Evolutionary conservation across 2,113 vertebrate genomes (phyloP), one percentile per base, ranked within the genome.

Genomic region (Syngnathus scovelli): DNA sequence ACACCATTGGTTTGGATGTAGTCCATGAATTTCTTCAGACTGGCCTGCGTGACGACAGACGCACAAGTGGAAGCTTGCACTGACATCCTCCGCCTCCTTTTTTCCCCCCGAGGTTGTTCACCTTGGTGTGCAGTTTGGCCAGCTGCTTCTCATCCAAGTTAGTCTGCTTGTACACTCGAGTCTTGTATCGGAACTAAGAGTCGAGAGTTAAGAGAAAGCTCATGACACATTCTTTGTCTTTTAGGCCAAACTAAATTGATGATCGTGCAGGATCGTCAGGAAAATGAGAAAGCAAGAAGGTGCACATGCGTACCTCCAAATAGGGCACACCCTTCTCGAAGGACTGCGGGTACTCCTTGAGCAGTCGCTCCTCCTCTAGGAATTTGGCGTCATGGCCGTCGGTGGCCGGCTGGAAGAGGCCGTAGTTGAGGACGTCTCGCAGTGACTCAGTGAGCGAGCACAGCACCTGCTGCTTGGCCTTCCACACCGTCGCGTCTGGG

Each of bases 71-170:
- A 48, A 48, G 44, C 19, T 52, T 52, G 3, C 44, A 48, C 7
- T 21, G 49, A 3, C 48, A 7, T n/a, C 49, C 49, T 4, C 49
- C 8, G 21, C 8, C 19, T 43, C 2, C 41, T 4, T 12, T 46
- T 5, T 46, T 46, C 16, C 12, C 12, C 11, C 18, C 15, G 23
- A 11, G 5, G 15, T 38, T 36, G 33, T 16, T n/a, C 81, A 98
- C 97, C 96, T 99, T 99, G 0, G 95, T 96, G 82, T 99, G 96
- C 71, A 99, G 87, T 81, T 98, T 99, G 80, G 95, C 95, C 90
- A 98, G 86, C 71, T 98, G 97, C 75, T 98, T 99, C 88, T 98
- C 97, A 81, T 98, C 96, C 61, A 98, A 90, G 76, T 94, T 96
- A 56, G 93, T 93, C 89, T 98, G 97, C 58, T 91, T 98, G 89